Conservation (phyloP, 1,140 invertebrate genomes). For the Trachymyrmex cornetzi region DNA sequence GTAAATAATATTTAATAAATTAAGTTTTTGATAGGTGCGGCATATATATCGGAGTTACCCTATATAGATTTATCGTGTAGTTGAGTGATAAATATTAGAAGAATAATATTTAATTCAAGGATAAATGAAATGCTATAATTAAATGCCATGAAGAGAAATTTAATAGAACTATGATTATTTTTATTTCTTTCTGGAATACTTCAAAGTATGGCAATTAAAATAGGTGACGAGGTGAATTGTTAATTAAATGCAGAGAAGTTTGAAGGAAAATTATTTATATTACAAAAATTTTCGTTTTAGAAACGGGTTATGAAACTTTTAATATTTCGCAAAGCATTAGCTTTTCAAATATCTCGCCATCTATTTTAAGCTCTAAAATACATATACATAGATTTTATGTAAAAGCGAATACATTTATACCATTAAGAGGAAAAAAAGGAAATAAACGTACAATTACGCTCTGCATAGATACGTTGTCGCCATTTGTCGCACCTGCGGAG, state of each 20-base stretch:
- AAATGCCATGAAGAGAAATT: neutral
- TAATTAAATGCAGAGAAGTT: neutral
- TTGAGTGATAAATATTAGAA: neutral
- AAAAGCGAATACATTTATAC: neutral
- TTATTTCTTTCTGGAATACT: neutral
- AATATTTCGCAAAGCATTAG: neutral
- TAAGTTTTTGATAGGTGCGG: too few species aligned
- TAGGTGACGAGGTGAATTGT: too few species aligned
- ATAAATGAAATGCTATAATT: neutral
- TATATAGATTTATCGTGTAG: neutral
- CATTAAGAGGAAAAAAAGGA: neutral
- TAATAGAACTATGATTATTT: neutral
- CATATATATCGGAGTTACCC: too few species aligned
- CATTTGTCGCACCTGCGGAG: slow-evolving; percentile 30
- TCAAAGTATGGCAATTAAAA: neutral
- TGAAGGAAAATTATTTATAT: neutral
- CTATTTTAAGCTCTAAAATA: neutral
- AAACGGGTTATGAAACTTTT: neutral
- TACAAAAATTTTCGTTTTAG: neutral
- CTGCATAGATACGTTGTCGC: neutral
- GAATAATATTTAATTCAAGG: neutral
- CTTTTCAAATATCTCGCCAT: neutral
- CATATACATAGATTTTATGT: neutral
- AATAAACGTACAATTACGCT: neutral
- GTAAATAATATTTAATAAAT: too few species aligned